Evolutionary conservation across 2,888 invertebrate genomes (phyloP).

Genomic region (Eupithecia exiguata): DNA sequence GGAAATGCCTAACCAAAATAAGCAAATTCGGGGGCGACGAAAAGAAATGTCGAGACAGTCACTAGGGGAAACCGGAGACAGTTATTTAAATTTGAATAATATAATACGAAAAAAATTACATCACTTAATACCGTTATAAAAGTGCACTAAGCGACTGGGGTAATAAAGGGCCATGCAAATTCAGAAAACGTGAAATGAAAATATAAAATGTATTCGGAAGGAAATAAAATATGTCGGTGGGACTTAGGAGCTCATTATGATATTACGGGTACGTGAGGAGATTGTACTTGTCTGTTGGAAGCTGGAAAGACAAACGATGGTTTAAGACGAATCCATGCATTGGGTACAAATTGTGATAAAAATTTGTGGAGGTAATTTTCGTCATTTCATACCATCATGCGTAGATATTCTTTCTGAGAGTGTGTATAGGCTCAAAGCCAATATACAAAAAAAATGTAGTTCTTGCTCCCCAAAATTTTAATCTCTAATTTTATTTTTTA

Average conservation of each 20-base stretch:
- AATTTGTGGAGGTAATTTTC: background rate
- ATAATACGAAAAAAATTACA: constrained; percentile 85
- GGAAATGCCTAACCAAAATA: constrained; percentile 78
- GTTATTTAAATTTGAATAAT: constrained; percentile 86
- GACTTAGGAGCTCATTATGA: constrained; percentile 79
- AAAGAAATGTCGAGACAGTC: constrained; percentile 77
- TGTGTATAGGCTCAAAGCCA: too few relatives aligned
- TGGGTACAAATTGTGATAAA: background rate
- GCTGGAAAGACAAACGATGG: constrained; percentile 58
- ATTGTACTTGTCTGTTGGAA: constrained; percentile 70
- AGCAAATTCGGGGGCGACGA: constrained; percentile 78
- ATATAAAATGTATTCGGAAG: constrained; percentile 79
- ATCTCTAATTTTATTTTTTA: too few relatives aligned
- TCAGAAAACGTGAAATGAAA: constrained; percentile 82
- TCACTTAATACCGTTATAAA: constrained; percentile 85
- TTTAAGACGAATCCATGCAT: constrained; percentile 33
- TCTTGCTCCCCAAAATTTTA: too few relatives aligned
- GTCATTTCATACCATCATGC: background rate
- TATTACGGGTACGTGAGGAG: constrained; percentile 80
- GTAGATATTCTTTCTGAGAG: too few relatives aligned
- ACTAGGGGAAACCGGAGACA: constrained; percentile 82
- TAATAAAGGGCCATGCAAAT: constrained; percentile 82
- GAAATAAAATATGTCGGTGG: constrained; percentile 79
- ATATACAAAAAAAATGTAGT: too few relatives aligned
- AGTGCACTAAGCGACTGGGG: constrained; percentile 84